phyloP scores from a whole-genome alignment of 2,113 vertebrate species.

The Dicerorhinus sumatrensis region DNA sequence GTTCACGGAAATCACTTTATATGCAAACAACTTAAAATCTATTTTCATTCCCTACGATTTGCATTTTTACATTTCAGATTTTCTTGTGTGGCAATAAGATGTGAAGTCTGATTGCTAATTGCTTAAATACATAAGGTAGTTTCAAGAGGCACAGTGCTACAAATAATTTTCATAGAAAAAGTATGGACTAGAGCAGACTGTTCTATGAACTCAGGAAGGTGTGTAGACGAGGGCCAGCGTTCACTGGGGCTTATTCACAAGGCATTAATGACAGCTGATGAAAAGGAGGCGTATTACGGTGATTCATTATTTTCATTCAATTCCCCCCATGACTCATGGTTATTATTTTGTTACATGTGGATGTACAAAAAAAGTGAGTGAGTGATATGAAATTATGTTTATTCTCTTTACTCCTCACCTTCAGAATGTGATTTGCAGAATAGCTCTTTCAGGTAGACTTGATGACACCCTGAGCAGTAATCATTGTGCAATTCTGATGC shows the following conservation, averaged over 20 bases:
- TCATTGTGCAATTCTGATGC: background rate
- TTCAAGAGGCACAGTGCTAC: constrained; percentile 41
- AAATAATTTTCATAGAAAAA: constrained; percentile 18
- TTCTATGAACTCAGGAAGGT: background rate
- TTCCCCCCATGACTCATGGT: background rate
- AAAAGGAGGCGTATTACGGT: background rate
- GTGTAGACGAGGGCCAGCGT: background rate
- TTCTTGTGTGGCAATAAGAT: background rate
- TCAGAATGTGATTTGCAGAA: constrained; percentile 29
- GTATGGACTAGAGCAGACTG: background rate
- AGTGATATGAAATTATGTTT: background rate
- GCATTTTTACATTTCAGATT: constrained; percentile 58
- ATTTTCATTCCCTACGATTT: constrained; percentile 64
- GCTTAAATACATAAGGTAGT: constrained; percentile 36
- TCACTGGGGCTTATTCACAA: background rate
- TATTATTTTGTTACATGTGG: background rate
- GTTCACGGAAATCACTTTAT: constrained; percentile 60
- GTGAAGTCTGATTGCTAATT: constrained; percentile 62
- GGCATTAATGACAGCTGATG: background rate
- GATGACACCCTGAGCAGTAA: background rate
- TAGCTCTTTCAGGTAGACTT: background rate
- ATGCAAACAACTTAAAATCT: constrained; percentile 57
- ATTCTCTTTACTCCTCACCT: background rate
- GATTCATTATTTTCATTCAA: background rate
- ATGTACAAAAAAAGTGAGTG: background rate